Evolutionary conservation across 2,888 invertebrate genomes (phyloP), one percentile per base, ranked within the genome.

Genomic region (Tridacna crocea): DNA sequence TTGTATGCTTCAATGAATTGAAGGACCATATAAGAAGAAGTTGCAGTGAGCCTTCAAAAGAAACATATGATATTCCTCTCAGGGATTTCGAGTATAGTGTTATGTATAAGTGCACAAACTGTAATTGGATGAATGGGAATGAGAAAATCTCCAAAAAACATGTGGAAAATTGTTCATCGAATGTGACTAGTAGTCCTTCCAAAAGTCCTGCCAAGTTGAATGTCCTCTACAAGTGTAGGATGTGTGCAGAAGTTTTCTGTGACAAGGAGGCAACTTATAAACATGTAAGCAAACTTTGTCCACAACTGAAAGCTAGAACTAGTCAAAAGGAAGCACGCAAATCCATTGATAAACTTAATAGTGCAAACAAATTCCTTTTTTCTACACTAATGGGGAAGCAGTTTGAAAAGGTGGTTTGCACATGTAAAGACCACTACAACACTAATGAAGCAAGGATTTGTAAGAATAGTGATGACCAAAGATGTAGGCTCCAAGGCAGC

Each of bases 1-100:
- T 88, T 80, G 77, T 79, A 61, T 82, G 85, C 0, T 63, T 90
- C 46, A 79, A 86, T 48, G 77, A 79, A 17, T 72, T 89, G 24
- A 83, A 87, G 58, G 78, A 83, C 47, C 90, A 90, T 80, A 87
- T 89, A 0, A 85, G 85, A 51, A 79, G 79, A 51, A 83, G 87
- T 36, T 89, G 89, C 65, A 82, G 77, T 26, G 48, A 47, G 19
- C 70, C 75, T 22, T 27, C 55, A 51, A 48, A 46, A 65, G 51
- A 19, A 65, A 46, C 61, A 13, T 13, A 19, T 51, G 36, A 26
- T 55, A 26, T n/a, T 11, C 22, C 55, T 4, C 13, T 79, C 19
- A 74, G 79, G 47, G 82, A 81, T 60, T 77, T 75, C 75, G 79
- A 84, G 27, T 84, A 70, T 72, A 76, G 60, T 22, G 46, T 72